phyloP scores from a whole-genome alignment of 2,113 vertebrate genomes.

The Condylura cristata region DNA sequence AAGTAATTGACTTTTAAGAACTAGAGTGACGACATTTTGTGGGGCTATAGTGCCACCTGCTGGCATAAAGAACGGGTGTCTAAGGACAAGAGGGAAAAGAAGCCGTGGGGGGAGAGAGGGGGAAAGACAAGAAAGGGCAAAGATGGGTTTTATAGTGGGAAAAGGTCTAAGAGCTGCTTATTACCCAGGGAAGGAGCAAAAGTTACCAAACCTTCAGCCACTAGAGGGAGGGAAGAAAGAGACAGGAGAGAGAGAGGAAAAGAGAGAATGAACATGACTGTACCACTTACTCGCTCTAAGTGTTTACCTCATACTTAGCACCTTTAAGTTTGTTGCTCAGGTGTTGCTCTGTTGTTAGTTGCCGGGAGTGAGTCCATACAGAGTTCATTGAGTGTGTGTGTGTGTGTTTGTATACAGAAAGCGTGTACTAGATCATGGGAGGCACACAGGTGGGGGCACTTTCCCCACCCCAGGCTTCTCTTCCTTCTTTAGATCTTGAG shows the following conservation, averaged over 20 bases:
- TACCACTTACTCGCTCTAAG: no score
- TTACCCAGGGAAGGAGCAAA: neutral
- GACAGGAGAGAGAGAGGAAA: neutral
- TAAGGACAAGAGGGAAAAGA: neutral
- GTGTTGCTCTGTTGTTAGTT: neutral
- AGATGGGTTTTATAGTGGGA: neutral
- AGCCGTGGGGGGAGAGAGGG: neutral
- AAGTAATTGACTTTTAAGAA: neutral
- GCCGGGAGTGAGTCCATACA: neutral
- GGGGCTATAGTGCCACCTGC: constrained; percentile 55
- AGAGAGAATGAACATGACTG: neutral
- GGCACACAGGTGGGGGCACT: neutral
- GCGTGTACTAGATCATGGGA: neutral
- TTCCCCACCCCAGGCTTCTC: neutral
- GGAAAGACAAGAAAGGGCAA: neutral
- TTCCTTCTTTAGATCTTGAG: neutral
- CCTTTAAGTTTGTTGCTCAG: neutral
- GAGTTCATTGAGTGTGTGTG: neutral
- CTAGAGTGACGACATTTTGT: neutral
- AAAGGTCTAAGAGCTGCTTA: neutral
- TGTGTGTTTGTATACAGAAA: neutral
- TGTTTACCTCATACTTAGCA: no score
- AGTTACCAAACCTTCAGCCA: neutral
- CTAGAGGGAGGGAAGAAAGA: neutral
- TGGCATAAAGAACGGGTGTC: neutral